These are phyloP conservation scores for Epirrita christyi DNA, from an alignment of 2,888 invertebrate species.

Conservation along the genomic window DNA sequence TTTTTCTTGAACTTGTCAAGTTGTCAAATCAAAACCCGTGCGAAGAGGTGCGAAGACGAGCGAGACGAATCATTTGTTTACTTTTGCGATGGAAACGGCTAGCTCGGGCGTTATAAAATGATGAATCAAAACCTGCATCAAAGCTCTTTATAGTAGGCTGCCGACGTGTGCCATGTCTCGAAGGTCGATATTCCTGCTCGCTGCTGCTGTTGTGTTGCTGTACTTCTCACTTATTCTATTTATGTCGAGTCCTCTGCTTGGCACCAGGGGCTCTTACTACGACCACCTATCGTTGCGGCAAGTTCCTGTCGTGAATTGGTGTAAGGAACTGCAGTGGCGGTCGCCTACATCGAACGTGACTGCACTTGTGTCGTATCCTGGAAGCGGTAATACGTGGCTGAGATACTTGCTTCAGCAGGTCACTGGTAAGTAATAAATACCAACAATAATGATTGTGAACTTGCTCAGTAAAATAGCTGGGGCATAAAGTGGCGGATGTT, in stretches of 20 bases:
- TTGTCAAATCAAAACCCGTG: too few species aligned
- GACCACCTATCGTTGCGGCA: conserved; percentile 61
- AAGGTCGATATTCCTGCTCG: conserved; percentile 65
- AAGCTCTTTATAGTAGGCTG: background rate
- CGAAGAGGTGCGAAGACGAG: too few species aligned
- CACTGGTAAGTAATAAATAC: conserved; percentile 82
- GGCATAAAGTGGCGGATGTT: too few species aligned
- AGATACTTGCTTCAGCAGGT: conserved; percentile 91
- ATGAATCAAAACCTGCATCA: conserved; percentile 33
- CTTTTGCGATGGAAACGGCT: conserved; percentile 1
- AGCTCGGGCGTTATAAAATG: conserved; percentile 13
- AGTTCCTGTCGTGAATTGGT: conserved; percentile 77
- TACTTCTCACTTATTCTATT: conserved; percentile 75
- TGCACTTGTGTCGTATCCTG: conserved; percentile 91
- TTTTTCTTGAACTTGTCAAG: too few species aligned
- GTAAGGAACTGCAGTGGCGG: conserved; percentile 74
- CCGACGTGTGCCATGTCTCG: conserved; percentile 60
- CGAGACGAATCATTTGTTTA: too few species aligned
- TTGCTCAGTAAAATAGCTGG: too few species aligned
- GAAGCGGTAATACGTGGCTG: conserved; percentile 94
- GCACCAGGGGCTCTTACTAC: conserved; percentile 54
- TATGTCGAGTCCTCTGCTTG: conserved; percentile 70
- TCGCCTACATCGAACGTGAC: conserved; percentile 77
- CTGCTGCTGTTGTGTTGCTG: conserved; percentile 63
- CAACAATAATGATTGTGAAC: too few species aligned